Evolutionary conservation across 2,797 vertebrate genomes (phyloP).

Genomic region (Muscicapa comitata): DNA sequence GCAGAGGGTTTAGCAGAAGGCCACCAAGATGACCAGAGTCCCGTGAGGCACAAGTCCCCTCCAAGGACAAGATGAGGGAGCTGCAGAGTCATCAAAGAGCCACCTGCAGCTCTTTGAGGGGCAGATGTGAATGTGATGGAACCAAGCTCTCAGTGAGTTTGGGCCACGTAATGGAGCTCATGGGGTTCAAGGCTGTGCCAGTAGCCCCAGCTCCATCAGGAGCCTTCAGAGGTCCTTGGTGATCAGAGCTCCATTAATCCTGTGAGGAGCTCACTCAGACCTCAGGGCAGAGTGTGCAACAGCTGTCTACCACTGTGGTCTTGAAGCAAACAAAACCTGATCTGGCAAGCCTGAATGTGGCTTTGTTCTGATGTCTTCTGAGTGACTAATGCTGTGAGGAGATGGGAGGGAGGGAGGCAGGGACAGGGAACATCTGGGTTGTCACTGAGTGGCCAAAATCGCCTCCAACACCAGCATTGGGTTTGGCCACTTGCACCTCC

Average conservation of each 20-base stretch:
- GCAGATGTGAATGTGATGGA: background rate
- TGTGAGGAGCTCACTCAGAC: background rate
- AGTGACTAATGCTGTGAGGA: slow-evolving; percentile 40
- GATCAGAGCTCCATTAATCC: background rate
- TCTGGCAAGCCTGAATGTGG: slow-evolving; percentile 24
- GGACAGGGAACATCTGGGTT: slow-evolving; percentile 34
- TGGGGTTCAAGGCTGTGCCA: background rate
- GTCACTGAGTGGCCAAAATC: background rate
- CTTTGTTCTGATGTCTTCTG: slow-evolving; percentile 49
- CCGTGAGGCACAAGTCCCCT: background rate
- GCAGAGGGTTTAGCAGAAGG: background rate
- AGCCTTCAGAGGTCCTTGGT: background rate
- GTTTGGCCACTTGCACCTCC: background rate
- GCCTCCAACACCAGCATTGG: background rate
- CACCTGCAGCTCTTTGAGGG: background rate
- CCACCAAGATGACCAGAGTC: background rate
- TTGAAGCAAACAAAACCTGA: slow-evolving; percentile 41
- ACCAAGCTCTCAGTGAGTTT: background rate
- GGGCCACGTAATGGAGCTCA: background rate
- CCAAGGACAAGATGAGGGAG: background rate
- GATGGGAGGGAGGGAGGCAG: background rate
- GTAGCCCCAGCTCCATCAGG: background rate
- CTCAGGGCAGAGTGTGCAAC: background rate
- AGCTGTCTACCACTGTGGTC: slow-evolving; percentile 47
- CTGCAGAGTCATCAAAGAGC: background rate